phyloP scores from a whole-genome alignment of 1,140 invertebrate genomes.

The Heliconius himera region DNA sequence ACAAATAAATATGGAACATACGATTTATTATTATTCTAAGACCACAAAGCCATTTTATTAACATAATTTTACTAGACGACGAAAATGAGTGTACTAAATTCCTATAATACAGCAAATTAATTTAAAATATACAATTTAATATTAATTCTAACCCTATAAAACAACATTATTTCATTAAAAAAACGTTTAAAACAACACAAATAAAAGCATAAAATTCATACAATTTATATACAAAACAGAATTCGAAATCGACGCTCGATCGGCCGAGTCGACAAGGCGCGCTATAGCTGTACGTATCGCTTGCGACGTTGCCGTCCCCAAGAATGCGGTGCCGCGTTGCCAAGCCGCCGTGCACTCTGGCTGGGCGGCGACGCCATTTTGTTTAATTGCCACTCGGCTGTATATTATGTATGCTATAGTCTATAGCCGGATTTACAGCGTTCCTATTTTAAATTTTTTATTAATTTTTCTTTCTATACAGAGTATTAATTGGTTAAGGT shows the following conservation, averaged over 20 bases:
- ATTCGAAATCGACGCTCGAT: neutral
- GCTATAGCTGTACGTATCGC: slow-evolving; percentile 34
- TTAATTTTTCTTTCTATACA: neutral
- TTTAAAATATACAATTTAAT: neutral
- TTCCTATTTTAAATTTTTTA: slow-evolving; percentile 29
- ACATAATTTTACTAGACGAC: too few relatives aligned
- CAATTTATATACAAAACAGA: neutral
- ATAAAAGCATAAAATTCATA: neutral
- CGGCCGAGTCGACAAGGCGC: slow-evolving; percentile 51
- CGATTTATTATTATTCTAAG: too few relatives aligned
- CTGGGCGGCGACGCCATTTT: slow-evolving; percentile 62
- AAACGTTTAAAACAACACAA: neutral
- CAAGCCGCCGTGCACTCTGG: slow-evolving; percentile 56
- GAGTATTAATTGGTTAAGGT: neutral
- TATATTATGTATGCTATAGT: slow-evolving; percentile 13
- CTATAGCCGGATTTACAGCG: slow-evolving; percentile 23
- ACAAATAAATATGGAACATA: too few relatives aligned
- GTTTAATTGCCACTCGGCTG: slow-evolving; percentile 37
- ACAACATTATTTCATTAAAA: neutral
- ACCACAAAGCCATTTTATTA: too few relatives aligned
- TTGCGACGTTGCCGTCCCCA: slow-evolving; percentile 72
- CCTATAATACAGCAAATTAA: neutral
- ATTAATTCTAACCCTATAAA: neutral
- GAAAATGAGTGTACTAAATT: too few relatives aligned
- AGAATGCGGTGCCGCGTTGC: slow-evolving; percentile 75